These are phyloP conservation scores for Sorex fumeus DNA, from an alignment of 2,113 vertebrate species.

Conservation along the genomic window DNA sequence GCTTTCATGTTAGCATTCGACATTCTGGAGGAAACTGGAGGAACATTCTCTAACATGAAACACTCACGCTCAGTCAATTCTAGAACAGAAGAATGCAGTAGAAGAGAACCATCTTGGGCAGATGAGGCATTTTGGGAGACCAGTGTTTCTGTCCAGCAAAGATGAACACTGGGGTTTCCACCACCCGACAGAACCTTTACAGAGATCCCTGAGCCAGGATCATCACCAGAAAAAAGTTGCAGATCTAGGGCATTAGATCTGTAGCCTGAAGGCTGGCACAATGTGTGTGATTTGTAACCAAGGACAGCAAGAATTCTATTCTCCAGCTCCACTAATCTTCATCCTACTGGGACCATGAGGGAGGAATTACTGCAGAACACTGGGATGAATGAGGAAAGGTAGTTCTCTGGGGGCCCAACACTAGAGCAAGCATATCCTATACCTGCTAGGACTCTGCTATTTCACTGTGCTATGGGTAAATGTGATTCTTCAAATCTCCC, in stretches of 20 bases:
- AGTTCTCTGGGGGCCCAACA: too few relatives aligned
- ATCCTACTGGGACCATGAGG: neutral
- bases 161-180: neutral
- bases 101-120: accelerated
- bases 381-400: neutral
- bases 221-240: neutral
- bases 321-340: neutral
- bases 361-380: neutral
- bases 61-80: neutral
- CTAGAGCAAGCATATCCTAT: neutral
- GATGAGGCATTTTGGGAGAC: neutral
- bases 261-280: neutral
- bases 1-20: constrained; percentile 65
- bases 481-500: neutral
- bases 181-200: neutral
- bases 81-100: neutral
- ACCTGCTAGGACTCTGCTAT: neutral
- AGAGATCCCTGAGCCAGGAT: too few relatives aligned
- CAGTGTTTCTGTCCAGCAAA: too few relatives aligned
- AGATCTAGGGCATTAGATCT: neutral
- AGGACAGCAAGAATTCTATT: neutral
- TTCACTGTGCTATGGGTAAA: neutral
- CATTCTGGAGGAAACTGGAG: constrained; percentile 46
- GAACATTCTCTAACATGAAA: constrained; percentile 74
- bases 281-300: neutral